phyloP scores from a whole-genome alignment of 2,797 vertebrate genomes.

The Borostomias antarcticus region DNA sequence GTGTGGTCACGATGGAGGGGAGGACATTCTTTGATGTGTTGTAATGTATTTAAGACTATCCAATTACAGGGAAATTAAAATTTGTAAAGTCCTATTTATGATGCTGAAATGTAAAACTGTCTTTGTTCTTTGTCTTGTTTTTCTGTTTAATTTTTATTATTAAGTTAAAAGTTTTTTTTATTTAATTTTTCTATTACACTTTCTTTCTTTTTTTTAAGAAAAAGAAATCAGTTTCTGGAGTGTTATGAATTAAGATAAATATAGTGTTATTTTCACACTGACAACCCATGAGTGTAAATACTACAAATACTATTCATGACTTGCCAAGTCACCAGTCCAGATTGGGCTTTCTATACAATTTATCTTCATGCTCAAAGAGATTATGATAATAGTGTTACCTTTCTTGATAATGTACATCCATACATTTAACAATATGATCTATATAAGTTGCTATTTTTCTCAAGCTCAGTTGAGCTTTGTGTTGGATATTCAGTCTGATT shows the following conservation, averaged over 20 bases:
- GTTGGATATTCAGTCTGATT: conserved; percentile 23
- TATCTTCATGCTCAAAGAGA: conserved; percentile 8
- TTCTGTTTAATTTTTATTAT: neutral
- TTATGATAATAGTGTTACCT: conserved; percentile 10
- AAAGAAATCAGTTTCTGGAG: conserved; percentile 10
- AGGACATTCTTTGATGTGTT: too few relatives aligned
- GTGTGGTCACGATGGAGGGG: too few relatives aligned
- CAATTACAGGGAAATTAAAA: too few relatives aligned
- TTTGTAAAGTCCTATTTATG: conserved; percentile 12
- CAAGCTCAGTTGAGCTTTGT: conserved; percentile 29
- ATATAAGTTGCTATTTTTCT: conserved; percentile 21
- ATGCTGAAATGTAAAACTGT: conserved; percentile 2
- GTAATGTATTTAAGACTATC: too few relatives aligned
- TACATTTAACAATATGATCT: neutral
- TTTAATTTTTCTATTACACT: conserved; percentile 49
- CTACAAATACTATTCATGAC: conserved; percentile 28
- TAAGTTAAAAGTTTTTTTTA: neutral
- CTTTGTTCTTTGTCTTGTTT: neutral
- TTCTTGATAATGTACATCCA: neutral
- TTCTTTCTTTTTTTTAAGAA: conserved; percentile 26
- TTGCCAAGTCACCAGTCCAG: conserved; percentile 34
- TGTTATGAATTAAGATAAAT: neutral
- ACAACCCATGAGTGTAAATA: conserved; percentile 37
- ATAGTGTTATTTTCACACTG: conserved; percentile 8
- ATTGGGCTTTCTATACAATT: conserved; percentile 20